These are phyloP conservation scores for Tetraodon nigroviridis DNA, from an alignment of 2,113 vertebrate genomes.

Conservation along the genomic window DNA sequence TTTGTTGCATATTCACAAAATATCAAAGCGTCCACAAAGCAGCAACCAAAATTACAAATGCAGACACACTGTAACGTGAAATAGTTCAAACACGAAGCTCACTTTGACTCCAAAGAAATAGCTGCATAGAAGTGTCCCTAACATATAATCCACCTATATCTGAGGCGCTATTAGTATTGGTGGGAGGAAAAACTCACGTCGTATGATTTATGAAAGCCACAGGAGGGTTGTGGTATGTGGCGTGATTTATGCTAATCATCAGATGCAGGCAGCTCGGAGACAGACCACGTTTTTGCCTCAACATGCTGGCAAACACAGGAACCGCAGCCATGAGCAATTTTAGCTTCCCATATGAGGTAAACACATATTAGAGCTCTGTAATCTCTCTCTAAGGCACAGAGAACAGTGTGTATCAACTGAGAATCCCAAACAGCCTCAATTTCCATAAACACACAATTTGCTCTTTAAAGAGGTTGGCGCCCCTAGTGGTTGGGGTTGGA, in stretches of 20 bases:
- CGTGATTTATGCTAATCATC: slow-evolving; percentile 57
- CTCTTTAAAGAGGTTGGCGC: no score
- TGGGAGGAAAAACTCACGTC: slow-evolving; percentile 25
- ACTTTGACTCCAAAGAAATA: no score
- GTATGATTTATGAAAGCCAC: slow-evolving; percentile 41
- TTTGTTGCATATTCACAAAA: no score
- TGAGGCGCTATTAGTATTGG: slow-evolving; percentile 6
- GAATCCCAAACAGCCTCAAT: not conserved
- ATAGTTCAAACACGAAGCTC: no score
- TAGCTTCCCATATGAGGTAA: not conserved
- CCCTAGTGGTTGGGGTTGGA: no score
- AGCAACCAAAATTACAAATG: no score
- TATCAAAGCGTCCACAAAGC: no score
- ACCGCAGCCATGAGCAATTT: not conserved
- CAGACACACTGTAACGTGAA: no score
- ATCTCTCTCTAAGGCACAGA: slow-evolving; percentile 6
- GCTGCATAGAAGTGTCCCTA: no score
- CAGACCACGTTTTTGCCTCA: slow-evolving; percentile 35
- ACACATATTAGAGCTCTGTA: not conserved
- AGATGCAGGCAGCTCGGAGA: slow-evolving; percentile 23
- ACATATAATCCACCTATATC: not conserved
- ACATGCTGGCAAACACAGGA: slow-evolving; percentile 14
- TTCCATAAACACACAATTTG: slow-evolving; percentile 1
- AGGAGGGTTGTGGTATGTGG: slow-evolving; percentile 31
- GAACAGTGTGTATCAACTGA: not conserved